These are phyloP conservation scores for Caprella mutica DNA, from an alignment of 2,888 invertebrate species.

Conservation along the genomic window DNA sequence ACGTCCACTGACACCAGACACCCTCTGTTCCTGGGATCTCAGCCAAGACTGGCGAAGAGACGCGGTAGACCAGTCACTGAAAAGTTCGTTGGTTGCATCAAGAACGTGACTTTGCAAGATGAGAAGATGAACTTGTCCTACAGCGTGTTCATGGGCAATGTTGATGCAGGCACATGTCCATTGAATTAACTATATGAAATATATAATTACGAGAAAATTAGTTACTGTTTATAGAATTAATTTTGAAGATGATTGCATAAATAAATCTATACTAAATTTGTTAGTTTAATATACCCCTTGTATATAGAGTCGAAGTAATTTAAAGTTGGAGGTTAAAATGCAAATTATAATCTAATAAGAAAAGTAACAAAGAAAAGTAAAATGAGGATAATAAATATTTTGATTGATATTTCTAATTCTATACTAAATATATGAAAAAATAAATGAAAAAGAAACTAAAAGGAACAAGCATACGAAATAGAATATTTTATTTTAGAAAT, in stretches of 20 bases:
- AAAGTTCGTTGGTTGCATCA: slow-evolving; percentile 65
- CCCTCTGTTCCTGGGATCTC: slow-evolving; percentile 82
- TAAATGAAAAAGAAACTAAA: no score
- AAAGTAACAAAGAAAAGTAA: not conserved
- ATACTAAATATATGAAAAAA: no score
- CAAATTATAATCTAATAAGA: not conserved
- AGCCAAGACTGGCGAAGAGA: slow-evolving; percentile 47
- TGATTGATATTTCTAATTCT: no score
- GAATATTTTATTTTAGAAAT: not conserved
- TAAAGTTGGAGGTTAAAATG: not conserved
- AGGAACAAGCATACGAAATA: no score
- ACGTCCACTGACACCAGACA: slow-evolving; percentile 57
- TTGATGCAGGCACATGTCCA: slow-evolving; percentile 68
- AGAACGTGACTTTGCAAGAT: slow-evolving; percentile 41
- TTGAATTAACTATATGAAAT: not conserved
- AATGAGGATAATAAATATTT: not conserved
- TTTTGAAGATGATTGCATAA: not conserved
- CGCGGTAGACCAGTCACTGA: slow-evolving; percentile 58
- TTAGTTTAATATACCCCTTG: not conserved
- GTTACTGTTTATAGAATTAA: not conserved
- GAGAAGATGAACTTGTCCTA: slow-evolving; percentile 45
- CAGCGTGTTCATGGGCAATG: slow-evolving; percentile 56
- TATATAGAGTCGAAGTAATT: not conserved
- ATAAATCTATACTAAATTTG: slow-evolving; percentile 1
- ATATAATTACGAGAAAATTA: not conserved